Evolutionary conservation across 2,888 invertebrate species (phyloP).

Genomic region (Pharmacophagus antenor): DNA sequence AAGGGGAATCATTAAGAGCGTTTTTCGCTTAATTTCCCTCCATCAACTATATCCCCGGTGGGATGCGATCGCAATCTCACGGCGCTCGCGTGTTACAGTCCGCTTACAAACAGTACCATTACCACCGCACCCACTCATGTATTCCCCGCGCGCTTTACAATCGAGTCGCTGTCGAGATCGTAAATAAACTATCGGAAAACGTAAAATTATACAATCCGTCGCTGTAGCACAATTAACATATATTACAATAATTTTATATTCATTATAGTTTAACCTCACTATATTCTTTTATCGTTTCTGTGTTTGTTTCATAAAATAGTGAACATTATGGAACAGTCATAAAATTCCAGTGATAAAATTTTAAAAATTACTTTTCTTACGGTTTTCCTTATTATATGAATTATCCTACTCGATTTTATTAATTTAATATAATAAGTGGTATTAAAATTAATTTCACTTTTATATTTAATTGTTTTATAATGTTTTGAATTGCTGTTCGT

Average conservation of each 20-base stretch:
- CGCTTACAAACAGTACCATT: slow-evolving; percentile 40
- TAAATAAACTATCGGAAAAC: slow-evolving; percentile 20
- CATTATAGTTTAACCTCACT: slow-evolving; percentile 2
- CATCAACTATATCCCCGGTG: slow-evolving; percentile 45
- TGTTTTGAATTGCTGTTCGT: no score
- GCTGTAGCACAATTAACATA: slow-evolving; percentile 11
- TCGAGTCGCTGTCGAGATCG: slow-evolving; percentile 25
- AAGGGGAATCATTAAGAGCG: slow-evolving; percentile 14
- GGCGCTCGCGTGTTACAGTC: slow-evolving; percentile 60
- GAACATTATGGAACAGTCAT: not conserved
- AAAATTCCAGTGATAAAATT: not conserved
- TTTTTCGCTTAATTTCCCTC: slow-evolving; percentile 27
- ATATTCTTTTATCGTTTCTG: not conserved
- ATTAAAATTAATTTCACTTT: no score
- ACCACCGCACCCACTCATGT: slow-evolving; percentile 18
- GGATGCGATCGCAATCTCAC: slow-evolving; percentile 58
- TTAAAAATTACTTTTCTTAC: not conserved
- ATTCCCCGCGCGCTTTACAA: slow-evolving; percentile 14
- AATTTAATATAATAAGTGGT: not conserved
- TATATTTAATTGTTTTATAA: no score
- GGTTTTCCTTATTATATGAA: not conserved
- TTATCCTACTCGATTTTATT: not conserved
- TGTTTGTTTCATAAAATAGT: slow-evolving; percentile 6
- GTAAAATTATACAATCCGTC: slow-evolving; percentile 19
- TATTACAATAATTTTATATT: slow-evolving; percentile 13